Conservation (phyloP, 2,113 vertebrate species). For the Poecilia latipinna region DNA sequence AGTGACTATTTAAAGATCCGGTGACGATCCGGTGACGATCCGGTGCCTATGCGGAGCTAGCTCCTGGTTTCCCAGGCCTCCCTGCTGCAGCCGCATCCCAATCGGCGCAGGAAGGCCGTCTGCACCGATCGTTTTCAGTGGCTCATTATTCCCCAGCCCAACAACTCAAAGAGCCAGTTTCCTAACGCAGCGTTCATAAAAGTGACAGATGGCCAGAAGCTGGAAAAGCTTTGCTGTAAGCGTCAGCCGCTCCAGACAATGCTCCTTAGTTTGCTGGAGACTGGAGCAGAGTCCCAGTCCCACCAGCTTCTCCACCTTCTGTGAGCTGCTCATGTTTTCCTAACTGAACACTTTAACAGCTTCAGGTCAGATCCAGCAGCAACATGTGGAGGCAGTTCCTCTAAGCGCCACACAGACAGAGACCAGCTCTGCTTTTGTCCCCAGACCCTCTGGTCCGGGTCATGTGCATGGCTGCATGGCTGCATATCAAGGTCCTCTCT, state of each 20-base stretch:
- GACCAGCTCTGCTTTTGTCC: constrained; percentile 72
- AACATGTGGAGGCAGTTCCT: constrained; percentile 67
- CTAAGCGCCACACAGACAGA: constrained; percentile 59
- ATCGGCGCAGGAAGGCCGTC: constrained; percentile 79
- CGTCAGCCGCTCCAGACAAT: constrained; percentile 67
- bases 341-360: constrained; percentile 69
- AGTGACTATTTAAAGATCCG: no score
- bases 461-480: constrained; percentile 49
- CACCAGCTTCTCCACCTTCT: constrained; percentile 65
- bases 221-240: constrained; percentile 76
- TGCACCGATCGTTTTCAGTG: constrained; percentile 81
- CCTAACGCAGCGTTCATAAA: constrained; percentile 81
- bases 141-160: constrained; percentile 79
- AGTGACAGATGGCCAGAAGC: constrained; percentile 82
- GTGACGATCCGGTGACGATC: no score
- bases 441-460: constrained; percentile 68
- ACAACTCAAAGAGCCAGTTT: constrained; percentile 80
- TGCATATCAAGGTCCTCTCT: constrained; percentile 63
- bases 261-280: constrained; percentile 61
- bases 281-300: constrained; percentile 37
- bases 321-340: constrained; percentile 70
- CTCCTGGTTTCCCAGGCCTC: constrained; percentile 72
- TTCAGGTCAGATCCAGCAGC: constrained; percentile 57
- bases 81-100: constrained; percentile 63
- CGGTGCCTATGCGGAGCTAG: constrained; percentile 5